Percentiles rank a stretch among this genome's conserved stretches.
Conservation (phyloP, 2,113 vertebrate genomes). For the Onychostruthus taczanowskii region DNA sequence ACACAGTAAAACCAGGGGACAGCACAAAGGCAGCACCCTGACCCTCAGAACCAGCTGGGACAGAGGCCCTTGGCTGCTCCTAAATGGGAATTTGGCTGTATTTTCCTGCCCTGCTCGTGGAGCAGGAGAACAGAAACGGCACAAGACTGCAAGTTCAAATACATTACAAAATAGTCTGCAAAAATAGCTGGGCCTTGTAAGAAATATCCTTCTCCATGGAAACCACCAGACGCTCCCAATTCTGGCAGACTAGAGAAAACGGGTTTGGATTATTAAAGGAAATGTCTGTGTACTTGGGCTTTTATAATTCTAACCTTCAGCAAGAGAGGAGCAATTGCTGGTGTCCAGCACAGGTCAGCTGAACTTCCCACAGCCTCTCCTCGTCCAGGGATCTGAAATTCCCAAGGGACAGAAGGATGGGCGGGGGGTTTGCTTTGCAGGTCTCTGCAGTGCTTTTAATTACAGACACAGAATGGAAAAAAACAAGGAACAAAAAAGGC, state of each 20-base stretch:
- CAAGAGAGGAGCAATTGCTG: not conserved
- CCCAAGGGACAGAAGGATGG: not conserved
- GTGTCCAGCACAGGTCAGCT: not conserved
- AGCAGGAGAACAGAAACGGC: conserved; percentile 27
- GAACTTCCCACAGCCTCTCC: not conserved
- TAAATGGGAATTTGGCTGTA: not conserved
- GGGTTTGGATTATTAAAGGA: conserved; percentile 41
- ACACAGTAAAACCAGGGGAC: not conserved
- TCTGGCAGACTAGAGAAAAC: conserved; percentile 40
- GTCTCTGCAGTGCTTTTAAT: conserved; percentile 18
- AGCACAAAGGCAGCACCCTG: not conserved
- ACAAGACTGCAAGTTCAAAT: conserved; percentile 51
- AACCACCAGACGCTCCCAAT: conserved; percentile 63
- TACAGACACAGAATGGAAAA: not conserved
- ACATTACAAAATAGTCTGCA: conserved; percentile 56
- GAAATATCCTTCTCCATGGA: conserved; percentile 65
- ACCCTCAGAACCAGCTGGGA: not conserved
- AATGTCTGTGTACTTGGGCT: conserved; percentile 4
- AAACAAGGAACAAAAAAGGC: not conserved
- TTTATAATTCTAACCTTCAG: not conserved
- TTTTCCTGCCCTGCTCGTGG: not conserved
- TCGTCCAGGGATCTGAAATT: rapidly evolving
- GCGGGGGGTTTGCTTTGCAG: not conserved
- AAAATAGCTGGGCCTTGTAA: conserved; percentile 64
- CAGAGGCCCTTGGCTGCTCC: not conserved